Conservation (phyloP, 2,113 vertebrate genomes). For the Sisor rabdophorus region DNA sequence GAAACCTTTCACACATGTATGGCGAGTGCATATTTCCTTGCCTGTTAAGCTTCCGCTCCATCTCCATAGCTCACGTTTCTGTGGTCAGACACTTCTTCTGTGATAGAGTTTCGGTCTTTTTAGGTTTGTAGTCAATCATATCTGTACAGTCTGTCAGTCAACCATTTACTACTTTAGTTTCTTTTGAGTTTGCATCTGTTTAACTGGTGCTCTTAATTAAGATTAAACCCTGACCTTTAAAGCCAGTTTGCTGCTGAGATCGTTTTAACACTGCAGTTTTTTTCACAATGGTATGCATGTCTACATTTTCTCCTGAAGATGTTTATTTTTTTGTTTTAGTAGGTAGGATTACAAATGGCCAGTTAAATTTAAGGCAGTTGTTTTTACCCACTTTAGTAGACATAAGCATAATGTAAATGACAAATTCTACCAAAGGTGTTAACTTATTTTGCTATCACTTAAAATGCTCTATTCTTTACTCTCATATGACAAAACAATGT, state of each 20-base stretch:
- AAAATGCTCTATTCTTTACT: no score
- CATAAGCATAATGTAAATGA: neutral
- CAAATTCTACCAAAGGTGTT: neutral
- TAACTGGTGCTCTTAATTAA: conserved; percentile 24
- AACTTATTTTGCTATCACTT: neutral
- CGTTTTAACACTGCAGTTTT: neutral
- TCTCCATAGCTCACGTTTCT: conserved; percentile 24
- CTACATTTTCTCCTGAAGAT: neutral
- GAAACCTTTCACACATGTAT: conserved; percentile 18
- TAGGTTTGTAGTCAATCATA: conserved; percentile 9
- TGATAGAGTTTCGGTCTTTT: conserved; percentile 23
- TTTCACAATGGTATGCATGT: neutral
- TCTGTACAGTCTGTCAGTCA: conserved; percentile 19
- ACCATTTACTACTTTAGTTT: conserved; percentile 17
- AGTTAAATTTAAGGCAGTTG: neutral
- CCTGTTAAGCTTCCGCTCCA: conserved; percentile 3
- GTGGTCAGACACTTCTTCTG: conserved; percentile 24
- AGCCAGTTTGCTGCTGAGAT: neutral
- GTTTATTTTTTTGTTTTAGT: neutral
- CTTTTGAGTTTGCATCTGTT: conserved; percentile 6
- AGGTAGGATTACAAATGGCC: neutral
- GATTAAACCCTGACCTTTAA: neutral
- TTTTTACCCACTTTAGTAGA: neutral
- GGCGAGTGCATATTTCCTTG: neutral
- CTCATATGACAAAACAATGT: no score